These are phyloP conservation scores for Hypomecis punctinalis DNA, from an alignment of 2,888 invertebrate genomes.

Conservation along the genomic window DNA sequence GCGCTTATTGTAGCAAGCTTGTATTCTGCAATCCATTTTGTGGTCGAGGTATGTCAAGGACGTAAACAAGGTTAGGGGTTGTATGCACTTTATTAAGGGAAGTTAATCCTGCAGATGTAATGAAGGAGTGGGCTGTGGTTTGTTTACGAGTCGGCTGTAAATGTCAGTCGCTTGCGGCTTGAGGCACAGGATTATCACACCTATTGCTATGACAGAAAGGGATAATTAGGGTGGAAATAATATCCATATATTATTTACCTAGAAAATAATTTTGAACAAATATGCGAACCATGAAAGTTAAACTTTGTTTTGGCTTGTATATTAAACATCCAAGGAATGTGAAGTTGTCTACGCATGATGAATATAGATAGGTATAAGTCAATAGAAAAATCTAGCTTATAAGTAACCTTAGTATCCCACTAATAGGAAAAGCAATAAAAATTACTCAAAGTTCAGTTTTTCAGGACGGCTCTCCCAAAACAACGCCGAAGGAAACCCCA, in stretches of 20 bases:
- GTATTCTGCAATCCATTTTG: not conserved
- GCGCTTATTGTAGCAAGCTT: not conserved
- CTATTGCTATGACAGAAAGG: not conserved
- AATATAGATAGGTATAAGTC: too few species aligned
- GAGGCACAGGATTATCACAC: slow-evolving; percentile 4
- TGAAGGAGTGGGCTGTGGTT: slow-evolving; percentile 37
- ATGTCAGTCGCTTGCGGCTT: slow-evolving; percentile 15
- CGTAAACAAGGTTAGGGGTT: slow-evolving; percentile 29
- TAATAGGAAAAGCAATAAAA: not conserved
- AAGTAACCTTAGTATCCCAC: too few species aligned
- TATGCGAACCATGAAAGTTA: too few species aligned
- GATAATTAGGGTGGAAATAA: too few species aligned
- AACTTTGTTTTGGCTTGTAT: too few species aligned
- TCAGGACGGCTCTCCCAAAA: slow-evolving; percentile 10
- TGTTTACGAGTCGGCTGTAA: slow-evolving; percentile 33
- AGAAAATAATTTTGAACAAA: too few species aligned
- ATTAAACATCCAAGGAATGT: too few species aligned
- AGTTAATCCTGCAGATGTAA: slow-evolving; percentile 39
- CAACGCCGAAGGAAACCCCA: slow-evolving; percentile 15
- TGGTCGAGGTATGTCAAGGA: not conserved
- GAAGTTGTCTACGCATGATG: too few species aligned
- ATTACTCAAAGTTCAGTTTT: not conserved
- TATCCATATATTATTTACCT: too few species aligned
- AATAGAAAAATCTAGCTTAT: too few species aligned
- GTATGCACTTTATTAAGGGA: slow-evolving; percentile 44